These are phyloP conservation scores for Cryptus armator DNA, from an alignment of 2,888 invertebrate genomes.

Conservation along the genomic window DNA sequence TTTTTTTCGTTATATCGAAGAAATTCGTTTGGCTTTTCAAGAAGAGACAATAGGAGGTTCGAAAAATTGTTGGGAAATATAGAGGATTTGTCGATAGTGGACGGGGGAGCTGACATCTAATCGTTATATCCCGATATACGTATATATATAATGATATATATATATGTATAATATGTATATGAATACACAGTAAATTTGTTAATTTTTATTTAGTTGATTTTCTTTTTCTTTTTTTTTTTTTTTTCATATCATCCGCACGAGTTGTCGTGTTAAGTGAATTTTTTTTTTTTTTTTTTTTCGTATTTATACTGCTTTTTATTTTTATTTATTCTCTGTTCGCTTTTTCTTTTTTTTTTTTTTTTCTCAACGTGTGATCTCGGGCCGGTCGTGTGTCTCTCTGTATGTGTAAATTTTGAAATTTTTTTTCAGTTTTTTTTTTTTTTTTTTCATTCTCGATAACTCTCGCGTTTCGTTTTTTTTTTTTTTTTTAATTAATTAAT, in stretches of 20 bases:
- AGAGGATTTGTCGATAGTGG: constrained; percentile 72
- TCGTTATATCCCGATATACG: constrained; percentile 80
- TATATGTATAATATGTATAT: constrained; percentile 81
- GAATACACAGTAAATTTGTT: constrained; percentile 80
- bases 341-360: constrained; percentile 50
- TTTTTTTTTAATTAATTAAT: constrained; percentile 32
- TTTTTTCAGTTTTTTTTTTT: constrained; percentile 23
- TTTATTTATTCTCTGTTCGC: constrained; percentile 32
- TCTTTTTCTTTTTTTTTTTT: constrained; percentile 56
- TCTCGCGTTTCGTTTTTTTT: constrained; percentile 11
- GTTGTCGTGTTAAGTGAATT: constrained; percentile 61
- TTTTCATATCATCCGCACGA: constrained; percentile 63
- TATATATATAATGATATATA: constrained; percentile 83
- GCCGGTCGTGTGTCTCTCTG: constrained; percentile 46
- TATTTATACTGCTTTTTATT: constrained; percentile 58
- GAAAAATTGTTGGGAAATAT: constrained; percentile 37
- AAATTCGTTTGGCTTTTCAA: constrained; percentile 38
- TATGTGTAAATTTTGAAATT: constrained; percentile 42
- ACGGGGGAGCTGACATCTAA: constrained; percentile 80
- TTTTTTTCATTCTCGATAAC: constrained; percentile 34
- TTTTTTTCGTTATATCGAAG: constrained; percentile 36
- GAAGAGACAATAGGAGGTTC: constrained; percentile 30
- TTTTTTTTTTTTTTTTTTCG: constrained; percentile 53
- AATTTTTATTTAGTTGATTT: constrained; percentile 73
- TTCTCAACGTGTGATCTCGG: constrained; percentile 52